Base-by-base conservation (phyloP, 2,888 invertebrate species). In the Anarsia innoxiella region DNA sequence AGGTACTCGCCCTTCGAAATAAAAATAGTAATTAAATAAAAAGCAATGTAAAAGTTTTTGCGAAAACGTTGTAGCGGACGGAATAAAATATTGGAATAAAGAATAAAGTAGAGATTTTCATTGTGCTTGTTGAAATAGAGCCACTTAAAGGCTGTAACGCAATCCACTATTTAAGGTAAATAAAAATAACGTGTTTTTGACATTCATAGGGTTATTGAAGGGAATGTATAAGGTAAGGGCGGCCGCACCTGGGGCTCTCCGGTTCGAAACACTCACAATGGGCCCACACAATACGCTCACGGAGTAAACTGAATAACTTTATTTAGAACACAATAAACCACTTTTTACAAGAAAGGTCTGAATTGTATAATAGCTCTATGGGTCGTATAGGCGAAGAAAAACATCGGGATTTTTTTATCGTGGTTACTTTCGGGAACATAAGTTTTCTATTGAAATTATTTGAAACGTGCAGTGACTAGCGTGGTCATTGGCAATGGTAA, bases 281-380 rank as follows among this genome's bases (percentile, higher is more conserved):
- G 74, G 53, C 61, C 60, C 54, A 48, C 60, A 78, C 78, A 80
- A 79, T 77, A 66, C 68, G 61, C 58, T 49, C 53, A 57, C 62
- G 66, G 67, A 72, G 69, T 67, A 74, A 73, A 75, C 72, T 72
- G 78, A 80, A 82, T 79, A 78, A 78, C 77, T 80, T 80, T 80
- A 79, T 82, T 79, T 78, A 70, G 77, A 78, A 79, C 76, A 80
- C 78, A 82, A 79, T 80, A 79, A 79, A 79, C 74, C 77, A 80
- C 79, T 79, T 79, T 75, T 78, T 78, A 71, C 63, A 62, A 66
- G 61, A 70, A 70, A 74, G 68, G 66, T 64, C 62, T 59, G 63
- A 65, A 73, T 72, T 66, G 67, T 62, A 59, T 71, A 66, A 66
- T 61, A 61, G 54, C 56, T 51, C 54, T 56, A 46, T 46, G 60